These are phyloP conservation scores for Pangasius djambal DNA, from an alignment of 2,797 vertebrate species.

Conservation along the genomic window DNA sequence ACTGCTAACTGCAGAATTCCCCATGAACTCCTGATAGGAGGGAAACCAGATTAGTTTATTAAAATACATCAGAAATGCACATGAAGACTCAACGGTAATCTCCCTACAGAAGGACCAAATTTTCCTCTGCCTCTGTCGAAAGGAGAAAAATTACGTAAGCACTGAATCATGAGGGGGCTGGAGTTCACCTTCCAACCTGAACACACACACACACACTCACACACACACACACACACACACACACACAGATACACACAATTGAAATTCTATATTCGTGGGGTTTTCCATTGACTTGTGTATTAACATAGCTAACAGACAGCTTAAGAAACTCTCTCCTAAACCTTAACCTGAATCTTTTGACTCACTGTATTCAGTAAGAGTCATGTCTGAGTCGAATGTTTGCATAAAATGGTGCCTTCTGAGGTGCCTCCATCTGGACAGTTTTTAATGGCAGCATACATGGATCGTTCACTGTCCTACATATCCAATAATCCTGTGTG, in stretches of 20 bases:
- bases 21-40: no score
- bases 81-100: not conserved
- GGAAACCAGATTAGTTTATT: not conserved
- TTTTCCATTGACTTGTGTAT: not conserved
- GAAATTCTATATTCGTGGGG: not conserved
- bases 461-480: not conserved
- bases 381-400: not conserved
- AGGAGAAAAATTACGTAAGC: conserved; percentile 24
- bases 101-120: not conserved
- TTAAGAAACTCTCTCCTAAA: not conserved
- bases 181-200: conserved; percentile 32
- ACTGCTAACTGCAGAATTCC: not conserved
- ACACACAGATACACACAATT: not conserved
- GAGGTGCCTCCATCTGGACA: not conserved
- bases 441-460: not conserved
- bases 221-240: not conserved
- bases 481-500: not conserved
- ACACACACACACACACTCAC: not conserved
- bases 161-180: conserved; percentile 24
- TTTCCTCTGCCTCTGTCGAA: not conserved
- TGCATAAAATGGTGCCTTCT: not conserved
- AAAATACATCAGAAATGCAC: not conserved
- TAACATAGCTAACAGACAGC: not conserved
- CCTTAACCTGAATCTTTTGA: not conserved
- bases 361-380: not conserved